A percentile compares a stretch with the other conserved stretches of the same genome.
phyloP scores from a whole-genome alignment of 2,888 invertebrate genomes.

The Bhutanitis thaidina region DNA sequence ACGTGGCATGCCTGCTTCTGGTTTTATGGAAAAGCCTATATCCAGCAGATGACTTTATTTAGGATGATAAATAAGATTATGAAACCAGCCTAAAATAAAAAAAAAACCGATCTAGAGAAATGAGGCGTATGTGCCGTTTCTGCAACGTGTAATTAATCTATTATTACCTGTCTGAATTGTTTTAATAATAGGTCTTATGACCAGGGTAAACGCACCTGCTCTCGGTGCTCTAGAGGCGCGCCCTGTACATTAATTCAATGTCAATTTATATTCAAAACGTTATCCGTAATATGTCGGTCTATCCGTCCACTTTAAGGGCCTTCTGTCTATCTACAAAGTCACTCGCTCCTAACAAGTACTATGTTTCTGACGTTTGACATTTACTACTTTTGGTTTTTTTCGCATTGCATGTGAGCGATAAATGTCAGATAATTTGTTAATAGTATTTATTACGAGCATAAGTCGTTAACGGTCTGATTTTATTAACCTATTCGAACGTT shows the following conservation, averaged over 20 bases:
- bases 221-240: conserved; percentile 29
- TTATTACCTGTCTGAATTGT: too few relatives aligned
- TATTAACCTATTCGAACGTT: not conserved
- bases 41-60: too few relatives aligned
- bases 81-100: too few relatives aligned
- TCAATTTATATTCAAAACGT: conserved; percentile 47
- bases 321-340: conserved; percentile 42
- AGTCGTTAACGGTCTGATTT: not conserved
- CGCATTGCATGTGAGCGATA: conserved; percentile 21
- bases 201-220: conserved; percentile 40
- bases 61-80: too few relatives aligned
- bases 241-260: conserved; percentile 38
- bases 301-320: conserved; percentile 52
- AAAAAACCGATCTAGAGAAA: too few relatives aligned
- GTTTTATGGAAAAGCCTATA: too few relatives aligned
- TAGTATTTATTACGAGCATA: conserved; percentile 1
- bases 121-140: too few relatives aligned
- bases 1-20: too few relatives aligned
- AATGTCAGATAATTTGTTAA: conserved; percentile 4
- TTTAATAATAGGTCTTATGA: not conserved
- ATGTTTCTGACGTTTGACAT: conserved; percentile 28
- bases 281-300: conserved; percentile 40
- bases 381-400: conserved; percentile 30
- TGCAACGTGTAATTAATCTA: too few relatives aligned
- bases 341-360: conserved; percentile 23